These are phyloP conservation scores for Leucozona laternaria DNA, from an alignment of 2,888 invertebrate genomes.

Conservation along the genomic window DNA sequence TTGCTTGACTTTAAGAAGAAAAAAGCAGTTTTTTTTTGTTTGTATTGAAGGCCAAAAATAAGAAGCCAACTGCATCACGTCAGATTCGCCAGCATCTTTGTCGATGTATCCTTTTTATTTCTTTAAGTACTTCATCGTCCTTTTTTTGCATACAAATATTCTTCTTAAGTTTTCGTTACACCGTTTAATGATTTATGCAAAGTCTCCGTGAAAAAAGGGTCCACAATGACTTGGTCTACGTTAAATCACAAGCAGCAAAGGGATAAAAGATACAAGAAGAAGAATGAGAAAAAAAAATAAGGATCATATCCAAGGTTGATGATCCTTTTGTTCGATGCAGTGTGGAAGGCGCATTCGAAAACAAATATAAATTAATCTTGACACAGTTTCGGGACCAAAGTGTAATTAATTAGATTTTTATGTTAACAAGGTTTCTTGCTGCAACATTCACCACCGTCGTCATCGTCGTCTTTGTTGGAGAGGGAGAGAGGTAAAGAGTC, in stretches of 20 bases:
- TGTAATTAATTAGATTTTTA: conserved; percentile 75
- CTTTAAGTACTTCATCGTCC: conserved; percentile 42
- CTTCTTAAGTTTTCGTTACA: conserved; percentile 21
- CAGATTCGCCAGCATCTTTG: conserved; percentile 60
- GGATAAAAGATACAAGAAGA: conserved; percentile 2
- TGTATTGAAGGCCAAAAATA: neutral
- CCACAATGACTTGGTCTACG: conserved; percentile 21
- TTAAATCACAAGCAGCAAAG: conserved; percentile 19
- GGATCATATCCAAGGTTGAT: conserved; percentile 54
- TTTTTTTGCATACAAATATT: conserved; percentile 40
- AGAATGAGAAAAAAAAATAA: conserved; percentile 19
- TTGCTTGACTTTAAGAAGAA: conserved; percentile 44
- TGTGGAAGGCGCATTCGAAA: conserved; percentile 81
- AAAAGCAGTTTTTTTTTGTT: neutral
- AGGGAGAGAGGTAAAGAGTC: neutral
- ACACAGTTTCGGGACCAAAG: conserved; percentile 78
- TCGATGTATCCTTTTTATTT: conserved; percentile 62
- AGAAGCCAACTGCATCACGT: conserved; percentile 65
- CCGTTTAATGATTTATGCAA: conserved; percentile 68
- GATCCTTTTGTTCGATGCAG: conserved; percentile 59
- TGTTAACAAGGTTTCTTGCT: conserved; percentile 69
- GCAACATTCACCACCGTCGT: conserved; percentile 10
- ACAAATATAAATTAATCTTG: conserved; percentile 84
- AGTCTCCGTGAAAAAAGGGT: conserved; percentile 44
- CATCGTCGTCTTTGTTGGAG: neutral